Evolutionary conservation across 2,888 invertebrate species (phyloP).

Genomic region (Hybos culiciformis): DNA sequence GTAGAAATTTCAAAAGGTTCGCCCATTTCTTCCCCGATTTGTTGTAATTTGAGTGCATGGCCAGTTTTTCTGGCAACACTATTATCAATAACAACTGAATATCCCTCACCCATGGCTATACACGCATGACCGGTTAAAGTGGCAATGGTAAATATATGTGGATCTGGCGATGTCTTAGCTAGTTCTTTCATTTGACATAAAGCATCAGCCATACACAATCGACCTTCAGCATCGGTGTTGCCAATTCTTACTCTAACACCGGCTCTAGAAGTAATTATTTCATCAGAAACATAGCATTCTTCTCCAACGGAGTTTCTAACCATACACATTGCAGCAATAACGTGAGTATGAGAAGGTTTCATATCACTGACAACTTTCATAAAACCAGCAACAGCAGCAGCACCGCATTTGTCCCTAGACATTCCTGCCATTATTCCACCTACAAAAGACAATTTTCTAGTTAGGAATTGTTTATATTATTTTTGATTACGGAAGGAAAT

Average conservation of each 20-base stretch:
- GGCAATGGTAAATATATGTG: conserved; percentile 80
- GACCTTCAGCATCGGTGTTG: conserved; percentile 92
- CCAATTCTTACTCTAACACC: conserved; percentile 75
- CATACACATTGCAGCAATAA: conserved; percentile 70
- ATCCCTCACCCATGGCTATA: conserved; percentile 51
- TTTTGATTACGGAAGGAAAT: no score
- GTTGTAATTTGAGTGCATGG: conserved; percentile 33
- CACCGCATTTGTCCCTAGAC: conserved; percentile 91
- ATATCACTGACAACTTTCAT: conserved; percentile 49
- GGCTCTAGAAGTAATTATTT: conserved; percentile 69
- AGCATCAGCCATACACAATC: conserved; percentile 85
- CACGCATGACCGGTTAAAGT: conserved; percentile 80
- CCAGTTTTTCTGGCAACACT: conserved; percentile 48
- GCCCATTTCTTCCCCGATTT: conserved; percentile 28
- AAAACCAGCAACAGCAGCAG: conserved; percentile 84
- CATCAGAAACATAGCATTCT: conserved; percentile 80
- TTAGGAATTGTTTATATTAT: no score
- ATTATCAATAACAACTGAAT: conserved; percentile 66
- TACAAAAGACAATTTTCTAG: no score
- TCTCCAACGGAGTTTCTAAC: conserved; percentile 85
- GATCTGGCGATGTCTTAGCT: conserved; percentile 54
- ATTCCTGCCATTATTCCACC: conserved; percentile 73
- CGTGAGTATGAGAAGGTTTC: conserved; percentile 58
- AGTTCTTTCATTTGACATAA: conserved; percentile 56
- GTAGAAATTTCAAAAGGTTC: conserved; percentile 75